Evolutionary conservation across 1,140 invertebrate species (phyloP), one percentile per base, ranked within the genome.

Genomic region (Leptonema lineaticorne): DNA sequence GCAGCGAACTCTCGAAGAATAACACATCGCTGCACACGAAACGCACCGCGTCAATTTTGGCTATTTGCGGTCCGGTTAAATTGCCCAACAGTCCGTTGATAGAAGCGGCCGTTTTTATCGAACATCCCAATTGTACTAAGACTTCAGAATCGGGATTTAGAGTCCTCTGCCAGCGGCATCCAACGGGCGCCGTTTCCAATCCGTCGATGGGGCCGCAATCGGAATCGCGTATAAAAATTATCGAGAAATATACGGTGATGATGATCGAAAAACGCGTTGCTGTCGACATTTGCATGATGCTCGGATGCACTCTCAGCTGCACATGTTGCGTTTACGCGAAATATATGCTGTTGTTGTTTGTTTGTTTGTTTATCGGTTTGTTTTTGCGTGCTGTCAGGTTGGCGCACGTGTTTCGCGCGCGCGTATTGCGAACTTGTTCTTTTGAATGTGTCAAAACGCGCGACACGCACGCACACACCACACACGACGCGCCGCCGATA

Each of bases 1-100:
- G 88, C 24, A 92, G 78, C 45, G 87, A 86, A 75, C 88, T 91
- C 80, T 92, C 90, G 76, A 90, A 90, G 80, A 92, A 91, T 60
- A 91, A 79, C 68, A 89, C 84, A 80, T 92, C 91, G 74, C 87
- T 92, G 78, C 92, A 94, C 75, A 90, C 87, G 62, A 93, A 79
- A 73, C 84, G 85, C 56, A 93, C 79, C 63, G 87, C 86, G 73
- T 86, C 86, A 66, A 92, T 85, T 70, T 87, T 85, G 74, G 91
- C 89, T 69, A 85, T 82, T 75, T 83, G 81, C 74, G 86, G 88
- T 69, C 84, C 82, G 63, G 88, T 88, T 67, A 92, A 84, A 78
- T 90, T 90, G 75, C 87, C 87, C 73, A 91, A 82, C 37, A 91
- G 83, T 69, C 84, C 79, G 76, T 88, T 86, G 48, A 88, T 88